A percentile compares a stretch with the other conserved stretches of the same genome.
These are phyloP conservation scores for Coenobita brevimanus DNA, from an alignment of 1,140 invertebrate species.

Conservation along the genomic window DNA sequence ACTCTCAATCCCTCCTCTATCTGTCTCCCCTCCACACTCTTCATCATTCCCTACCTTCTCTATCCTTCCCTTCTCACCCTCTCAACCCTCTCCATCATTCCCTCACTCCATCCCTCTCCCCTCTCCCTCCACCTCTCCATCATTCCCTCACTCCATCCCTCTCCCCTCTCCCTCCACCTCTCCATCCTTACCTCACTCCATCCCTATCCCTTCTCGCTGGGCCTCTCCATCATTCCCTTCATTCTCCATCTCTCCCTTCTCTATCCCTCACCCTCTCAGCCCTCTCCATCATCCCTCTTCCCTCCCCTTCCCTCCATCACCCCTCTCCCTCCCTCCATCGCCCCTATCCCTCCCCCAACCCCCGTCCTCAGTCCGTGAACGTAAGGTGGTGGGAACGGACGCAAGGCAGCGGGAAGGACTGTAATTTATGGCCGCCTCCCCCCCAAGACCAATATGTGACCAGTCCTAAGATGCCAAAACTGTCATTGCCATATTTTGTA, in stretches of 20 bases:
- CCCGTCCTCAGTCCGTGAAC: constrained; percentile 11
- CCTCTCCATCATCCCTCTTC: background rate
- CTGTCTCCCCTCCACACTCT: too few relatives aligned
- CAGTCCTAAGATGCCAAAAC: constrained; percentile 67
- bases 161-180: too few relatives aligned
- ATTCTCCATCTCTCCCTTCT: too few relatives aligned
- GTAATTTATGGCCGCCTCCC: constrained; percentile 66
- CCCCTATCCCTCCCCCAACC: constrained; percentile 3
- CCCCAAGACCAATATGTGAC: constrained; percentile 67
- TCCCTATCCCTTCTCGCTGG: too few relatives aligned
- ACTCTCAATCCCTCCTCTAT: too few relatives aligned
- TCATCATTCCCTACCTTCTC: background rate
- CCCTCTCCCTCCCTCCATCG: too few relatives aligned
- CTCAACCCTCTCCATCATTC: background rate
- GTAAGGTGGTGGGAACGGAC: constrained; percentile 59
- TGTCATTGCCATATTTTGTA: constrained; percentile 68
- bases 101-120: too few relatives aligned
- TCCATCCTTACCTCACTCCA: too few relatives aligned
- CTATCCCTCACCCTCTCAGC: background rate
- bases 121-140: too few relatives aligned
- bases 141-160: too few relatives aligned
- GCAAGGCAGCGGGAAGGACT: constrained; percentile 36
- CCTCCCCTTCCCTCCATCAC: background rate
- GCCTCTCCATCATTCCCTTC: too few relatives aligned
- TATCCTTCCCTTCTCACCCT: too few relatives aligned